phyloP scores from a whole-genome alignment of 2,797 vertebrate species.

The Argentina silus region DNA sequence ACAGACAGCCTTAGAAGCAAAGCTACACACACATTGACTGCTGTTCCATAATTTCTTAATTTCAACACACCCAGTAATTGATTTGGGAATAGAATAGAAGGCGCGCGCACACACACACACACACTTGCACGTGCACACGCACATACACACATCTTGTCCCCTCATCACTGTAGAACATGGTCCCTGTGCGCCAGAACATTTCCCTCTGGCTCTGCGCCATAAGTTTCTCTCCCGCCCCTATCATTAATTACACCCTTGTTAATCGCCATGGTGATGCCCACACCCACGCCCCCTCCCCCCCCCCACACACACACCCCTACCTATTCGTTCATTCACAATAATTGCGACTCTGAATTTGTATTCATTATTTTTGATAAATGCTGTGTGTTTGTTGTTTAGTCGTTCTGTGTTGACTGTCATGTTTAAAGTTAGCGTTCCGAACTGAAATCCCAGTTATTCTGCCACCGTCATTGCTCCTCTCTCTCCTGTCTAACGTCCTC shows the following conservation, averaged over 20 bases:
- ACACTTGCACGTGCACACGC: conserved; percentile 2
- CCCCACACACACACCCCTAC: not conserved
- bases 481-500: not conserved
- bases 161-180: conserved; percentile 6
- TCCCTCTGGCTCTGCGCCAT: conserved; percentile 19
- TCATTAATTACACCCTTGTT: conserved; percentile 39
- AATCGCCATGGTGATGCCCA: conserved; percentile 22
- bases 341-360: not conserved
- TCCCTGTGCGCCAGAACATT: conserved; percentile 11
- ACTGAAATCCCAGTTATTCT: too few species aligned
- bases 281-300: not conserved
- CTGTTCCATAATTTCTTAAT: too few species aligned
- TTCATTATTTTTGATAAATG: conserved; percentile 6
- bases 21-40: too few species aligned
- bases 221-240: conserved; percentile 11
- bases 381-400: not conserved
- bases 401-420: not conserved
- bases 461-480: conserved; percentile 6
- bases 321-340: not conserved
- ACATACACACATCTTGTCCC: not conserved
- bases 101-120: not conserved
- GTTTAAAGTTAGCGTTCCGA: too few species aligned
- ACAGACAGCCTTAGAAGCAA: too few species aligned
- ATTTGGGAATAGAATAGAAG: too few species aligned
- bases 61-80: too few species aligned